Percentiles rank a stretch among this genome's conserved stretches.
phyloP scores from a whole-genome alignment of 1,140 invertebrate genomes.

The Tetraneura akinire region DNA sequence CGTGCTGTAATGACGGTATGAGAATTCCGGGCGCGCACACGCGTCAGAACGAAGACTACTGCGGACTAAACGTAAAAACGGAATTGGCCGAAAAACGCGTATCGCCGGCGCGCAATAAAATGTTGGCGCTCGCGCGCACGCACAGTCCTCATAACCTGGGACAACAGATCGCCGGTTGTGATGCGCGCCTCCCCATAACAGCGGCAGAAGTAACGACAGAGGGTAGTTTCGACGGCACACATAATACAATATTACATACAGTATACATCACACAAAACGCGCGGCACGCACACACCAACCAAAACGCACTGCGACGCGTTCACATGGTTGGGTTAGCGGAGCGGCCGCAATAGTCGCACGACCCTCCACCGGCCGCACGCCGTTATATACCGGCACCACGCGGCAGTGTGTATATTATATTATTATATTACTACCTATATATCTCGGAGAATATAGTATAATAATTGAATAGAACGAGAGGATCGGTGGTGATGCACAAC shows the following conservation, averaged over 20 bases:
- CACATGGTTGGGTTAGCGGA: no score
- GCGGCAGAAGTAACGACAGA: no score
- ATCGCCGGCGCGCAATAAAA: background rate
- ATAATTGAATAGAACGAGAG: no score
- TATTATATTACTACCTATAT: no score
- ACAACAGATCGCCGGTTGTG: conserved; percentile 48
- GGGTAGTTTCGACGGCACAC: background rate
- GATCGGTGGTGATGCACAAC: no score
- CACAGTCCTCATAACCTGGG: conserved; percentile 35
- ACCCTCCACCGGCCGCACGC: no score
- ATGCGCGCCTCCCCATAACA: background rate
- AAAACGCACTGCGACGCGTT: background rate
- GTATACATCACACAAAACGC: background rate
- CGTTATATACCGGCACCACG: no score
- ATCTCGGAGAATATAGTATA: no score
- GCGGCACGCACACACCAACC: background rate
- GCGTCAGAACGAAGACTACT: conserved; percentile 2
- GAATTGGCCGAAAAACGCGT: background rate
- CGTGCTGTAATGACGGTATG: no score
- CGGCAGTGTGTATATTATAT: no score
- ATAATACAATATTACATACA: background rate
- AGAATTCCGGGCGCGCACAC: no score
- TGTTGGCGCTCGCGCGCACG: background rate
- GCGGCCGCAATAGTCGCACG: no score
- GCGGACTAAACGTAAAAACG: background rate